Evolutionary conservation across 2,113 vertebrate genomes (phyloP).

Genomic region (Porphyrio hochstetteri): DNA sequence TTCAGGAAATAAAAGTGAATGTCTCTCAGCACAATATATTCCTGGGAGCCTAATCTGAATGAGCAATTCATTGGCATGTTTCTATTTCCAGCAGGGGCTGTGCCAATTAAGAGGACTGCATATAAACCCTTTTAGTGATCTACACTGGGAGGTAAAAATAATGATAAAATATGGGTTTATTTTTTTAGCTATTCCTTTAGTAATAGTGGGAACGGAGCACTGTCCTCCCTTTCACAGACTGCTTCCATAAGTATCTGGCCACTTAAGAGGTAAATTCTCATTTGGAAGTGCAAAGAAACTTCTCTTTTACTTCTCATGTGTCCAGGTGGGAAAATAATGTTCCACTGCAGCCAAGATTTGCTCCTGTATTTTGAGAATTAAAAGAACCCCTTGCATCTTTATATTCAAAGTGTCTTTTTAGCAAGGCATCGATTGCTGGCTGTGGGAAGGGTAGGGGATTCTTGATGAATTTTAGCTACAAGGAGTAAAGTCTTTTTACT

Average conservation of each 20-base stretch:
- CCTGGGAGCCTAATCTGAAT: constrained; percentile 69
- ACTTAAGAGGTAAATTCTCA: constrained; percentile 16
- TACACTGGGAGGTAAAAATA: constrained; percentile 64
- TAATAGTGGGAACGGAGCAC: background rate
- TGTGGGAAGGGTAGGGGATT: background rate
- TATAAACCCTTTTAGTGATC: constrained; percentile 62
- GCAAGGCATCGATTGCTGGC: background rate
- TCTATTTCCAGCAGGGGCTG: constrained; percentile 72
- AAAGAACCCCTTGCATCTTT: background rate
- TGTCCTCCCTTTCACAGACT: background rate
- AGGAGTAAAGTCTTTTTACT: background rate
- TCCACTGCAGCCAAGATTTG: background rate
- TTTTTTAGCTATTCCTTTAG: constrained; percentile 52
- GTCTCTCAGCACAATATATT: constrained; percentile 71
- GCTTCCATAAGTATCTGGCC: constrained; percentile 24
- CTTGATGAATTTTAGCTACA: background rate
- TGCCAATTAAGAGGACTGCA: constrained; percentile 67
- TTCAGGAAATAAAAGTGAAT: constrained; percentile 71
- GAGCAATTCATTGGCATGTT: constrained; percentile 64
- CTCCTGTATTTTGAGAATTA: background rate
- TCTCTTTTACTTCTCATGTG: background rate
- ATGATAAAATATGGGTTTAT: constrained; percentile 62
- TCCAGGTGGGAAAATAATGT: constrained; percentile 3
- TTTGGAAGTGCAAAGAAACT: constrained; percentile 17
- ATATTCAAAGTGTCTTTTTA: background rate